Base-by-base conservation (phyloP, 30 jellyfish, hydroid and myxozoan genomes). In the Aurelia sp. region DNA sequence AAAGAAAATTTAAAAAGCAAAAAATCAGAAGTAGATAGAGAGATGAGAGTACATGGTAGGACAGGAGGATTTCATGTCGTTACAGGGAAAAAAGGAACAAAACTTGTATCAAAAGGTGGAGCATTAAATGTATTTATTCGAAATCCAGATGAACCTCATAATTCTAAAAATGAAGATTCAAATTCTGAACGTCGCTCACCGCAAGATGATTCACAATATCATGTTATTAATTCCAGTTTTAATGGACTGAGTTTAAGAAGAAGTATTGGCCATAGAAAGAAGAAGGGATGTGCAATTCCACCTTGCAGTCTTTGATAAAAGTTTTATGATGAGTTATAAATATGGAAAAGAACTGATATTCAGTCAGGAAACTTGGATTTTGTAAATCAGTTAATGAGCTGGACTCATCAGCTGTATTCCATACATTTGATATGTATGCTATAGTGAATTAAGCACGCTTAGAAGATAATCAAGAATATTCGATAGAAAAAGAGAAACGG, bases 1-100 rank as follows among this genome's bases (percentile, higher is more conserved):
- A 82, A 77, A 21, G 86, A 73, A 20, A 58, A 62, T 23, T 3
- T 79, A 30, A 41, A 62, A 37, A 61, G 67, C 78, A 81, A 84
- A 79, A 89, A 89, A 35, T 75, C 96, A 10, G 78, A 80, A 50
- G 76, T 89, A 9, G 94, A 74, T 40, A 89, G 74, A 60, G 97
- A 76, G 35, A 77, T 85, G 79, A 53, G 93, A 31, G 97, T 89
- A 60, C 97, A 82, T 58, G 97, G 97, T 23, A 80, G 88, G 19
- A 71, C 97, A 11, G 97, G 97, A 18, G 88, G 93, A 8, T 68
- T 89, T 82, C 82, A 82, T 21, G 84, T 89, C 10, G 69, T 69
- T 23, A 82, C 97, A 7, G 87, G 88, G 31, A 73, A 60, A 48
- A 84, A 82, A 37, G 97, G 89, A 66, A 89, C 97, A 59, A 81